phyloP scores from a whole-genome alignment of 2,113 vertebrate genomes.

The Garra rufa region DNA sequence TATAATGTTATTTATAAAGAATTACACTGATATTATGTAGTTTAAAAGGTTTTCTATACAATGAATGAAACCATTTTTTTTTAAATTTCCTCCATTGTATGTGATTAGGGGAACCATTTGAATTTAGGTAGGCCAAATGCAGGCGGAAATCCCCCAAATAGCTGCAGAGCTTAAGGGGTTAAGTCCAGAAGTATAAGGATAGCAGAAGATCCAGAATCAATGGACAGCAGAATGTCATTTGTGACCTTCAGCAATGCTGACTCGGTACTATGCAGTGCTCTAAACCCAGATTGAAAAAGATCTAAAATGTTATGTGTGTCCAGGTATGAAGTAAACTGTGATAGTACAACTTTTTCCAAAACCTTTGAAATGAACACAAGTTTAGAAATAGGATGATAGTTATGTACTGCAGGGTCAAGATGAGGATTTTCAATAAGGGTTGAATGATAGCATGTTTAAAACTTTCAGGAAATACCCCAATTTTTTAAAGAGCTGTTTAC shows the following conservation, averaged over 20 bases:
- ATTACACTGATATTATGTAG: too few species aligned
- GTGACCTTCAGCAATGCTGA: neutral
- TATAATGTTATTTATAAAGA: too few species aligned
- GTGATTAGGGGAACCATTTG: too few species aligned
- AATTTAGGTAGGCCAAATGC: too few species aligned
- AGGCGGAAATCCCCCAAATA: too few species aligned
- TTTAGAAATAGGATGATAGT: neutral
- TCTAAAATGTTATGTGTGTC: neutral
- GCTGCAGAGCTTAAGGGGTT: too few species aligned
- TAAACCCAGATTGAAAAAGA: neutral
- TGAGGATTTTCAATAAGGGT: neutral
- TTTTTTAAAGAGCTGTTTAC: neutral
- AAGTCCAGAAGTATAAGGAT: neutral
- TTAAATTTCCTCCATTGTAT: too few species aligned
- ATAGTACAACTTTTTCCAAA: neutral
- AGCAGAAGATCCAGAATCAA: neutral
- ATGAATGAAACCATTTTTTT: too few species aligned
- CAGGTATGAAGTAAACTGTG: neutral
- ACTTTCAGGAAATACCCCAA: neutral
- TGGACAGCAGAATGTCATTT: neutral
- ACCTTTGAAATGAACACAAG: neutral
- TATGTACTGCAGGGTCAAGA: neutral
- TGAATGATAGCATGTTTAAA: neutral
- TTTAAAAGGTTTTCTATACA: too few species aligned
- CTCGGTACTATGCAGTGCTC: neutral